Percentiles rank a stretch among this genome's conserved stretches.
Evolutionary conservation across 2,797 vertebrate species (phyloP).

Genomic region (Emydoidea blandingii): DNA sequence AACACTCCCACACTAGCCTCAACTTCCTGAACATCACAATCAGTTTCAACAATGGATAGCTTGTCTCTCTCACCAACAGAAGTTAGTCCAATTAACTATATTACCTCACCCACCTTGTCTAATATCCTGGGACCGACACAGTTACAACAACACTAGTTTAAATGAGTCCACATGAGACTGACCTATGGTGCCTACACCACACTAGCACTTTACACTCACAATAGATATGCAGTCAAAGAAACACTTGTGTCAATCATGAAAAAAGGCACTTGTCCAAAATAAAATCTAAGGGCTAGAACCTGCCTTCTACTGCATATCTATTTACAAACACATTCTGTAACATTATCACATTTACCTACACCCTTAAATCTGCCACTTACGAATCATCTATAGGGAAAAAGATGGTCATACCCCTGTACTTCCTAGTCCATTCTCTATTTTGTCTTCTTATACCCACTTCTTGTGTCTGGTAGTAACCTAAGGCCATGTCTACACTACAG

Average conservation of each 20-base stretch:
- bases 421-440: background rate
- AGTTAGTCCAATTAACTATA: too few species aligned
- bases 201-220: background rate
- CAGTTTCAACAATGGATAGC: too few species aligned
- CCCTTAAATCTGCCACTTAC: background rate
- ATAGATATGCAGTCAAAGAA: background rate
- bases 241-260: rapidly evolving
- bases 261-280: background rate
- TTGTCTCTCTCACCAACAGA: too few species aligned
- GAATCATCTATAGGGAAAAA: background rate
- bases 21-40: too few species aligned
- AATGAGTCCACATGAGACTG: background rate
- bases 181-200: background rate
- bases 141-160: too few species aligned
- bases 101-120: too few species aligned
- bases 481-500: background rate
- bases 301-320: rapidly evolving
- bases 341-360: background rate
- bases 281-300: background rate
- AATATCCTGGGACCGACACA: too few species aligned
- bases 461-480: background rate
- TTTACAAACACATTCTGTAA: background rate
- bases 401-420: background rate
- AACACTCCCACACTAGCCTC: too few species aligned
- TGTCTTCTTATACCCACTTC: background rate